Base-by-base conservation (phyloP, 2,888 invertebrate genomes). In the Diarsia rubi region DNA sequence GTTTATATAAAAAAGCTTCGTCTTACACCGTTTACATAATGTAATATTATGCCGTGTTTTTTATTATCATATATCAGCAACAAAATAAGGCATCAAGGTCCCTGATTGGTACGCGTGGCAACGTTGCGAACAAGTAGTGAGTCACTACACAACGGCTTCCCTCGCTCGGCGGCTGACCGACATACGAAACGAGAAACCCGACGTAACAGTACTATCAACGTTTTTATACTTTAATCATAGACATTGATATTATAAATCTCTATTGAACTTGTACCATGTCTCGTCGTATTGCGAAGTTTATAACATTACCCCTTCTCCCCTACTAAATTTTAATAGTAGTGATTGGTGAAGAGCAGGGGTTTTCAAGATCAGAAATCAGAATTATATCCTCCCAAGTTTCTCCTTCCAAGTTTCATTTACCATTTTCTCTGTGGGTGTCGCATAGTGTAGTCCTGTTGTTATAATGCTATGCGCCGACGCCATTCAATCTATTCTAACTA, bases 131-230 rank as follows among this genome's bases (percentile, higher is more conserved):
- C 85, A 82, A 85, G 83, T 81, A 67, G 88, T 93, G 94, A 93
- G 85, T 93, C 93, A 93, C 82, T 86, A 84, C 88, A 86, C 91
- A 90, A 90, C 93, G 93, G 93, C 88, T 94, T 94, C 92, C 94
- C 94, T 94, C 93, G 91, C 81, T 77, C 70, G 81, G 69, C 76
- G 73, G 69, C 78, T 85, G 87, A 86, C 84, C 86, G 86, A 84
- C 88, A 86, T 86, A 83, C 85, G 78, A 83, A 83, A 82, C 80
- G 79, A 84, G 86, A 78, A 86, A 86, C 88, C 81, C 82, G 77
- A 85, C 86, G 84, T 83, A 84, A 86, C 85, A 79, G 88, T 86
- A 81, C 82, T 81, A 73, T 78, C 69, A 44, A 78, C 77, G 82
- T 80, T 88, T 88, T 87, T 82, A 66, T 82, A 72, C 79, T 78